Conservation (phyloP, 2,113 vertebrate genomes). For the Oreochromis spilurus region DNA sequence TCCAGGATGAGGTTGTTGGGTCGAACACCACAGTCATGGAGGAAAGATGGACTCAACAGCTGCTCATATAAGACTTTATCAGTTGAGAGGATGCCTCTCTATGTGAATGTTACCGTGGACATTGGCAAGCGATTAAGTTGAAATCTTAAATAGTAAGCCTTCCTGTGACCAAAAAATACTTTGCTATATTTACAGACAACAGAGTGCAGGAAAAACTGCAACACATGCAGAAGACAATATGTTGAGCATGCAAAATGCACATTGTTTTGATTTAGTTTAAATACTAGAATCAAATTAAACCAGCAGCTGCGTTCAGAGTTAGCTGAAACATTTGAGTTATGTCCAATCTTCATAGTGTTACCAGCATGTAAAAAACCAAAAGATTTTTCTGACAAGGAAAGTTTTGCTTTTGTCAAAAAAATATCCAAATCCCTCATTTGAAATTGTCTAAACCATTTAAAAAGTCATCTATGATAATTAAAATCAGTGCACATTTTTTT, state of each 20-base stretch:
- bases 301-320: not conserved
- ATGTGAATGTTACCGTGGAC: slow-evolving; percentile 88
- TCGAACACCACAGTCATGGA: slow-evolving; percentile 79
- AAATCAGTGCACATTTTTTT: not conserved
- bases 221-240: not conserved
- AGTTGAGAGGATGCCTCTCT: slow-evolving; percentile 78
- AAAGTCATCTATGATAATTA: not conserved
- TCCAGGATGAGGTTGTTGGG: slow-evolving; percentile 85
- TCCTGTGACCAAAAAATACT: slow-evolving; percentile 12
- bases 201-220: not conserved
- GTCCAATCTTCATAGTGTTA: not conserved
- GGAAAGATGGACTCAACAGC: slow-evolving; percentile 84
- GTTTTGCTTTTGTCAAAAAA: not conserved
- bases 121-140: slow-evolving; percentile 69
- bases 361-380: not conserved
- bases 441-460: not conserved
- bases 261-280: not conserved
- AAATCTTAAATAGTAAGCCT: slow-evolving; percentile 2
- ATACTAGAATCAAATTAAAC: not conserved
- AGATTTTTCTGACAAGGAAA: not conserved
- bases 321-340: not conserved
- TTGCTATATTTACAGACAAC: not conserved
- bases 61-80: slow-evolving; percentile 84
- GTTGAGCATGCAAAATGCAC: slow-evolving; percentile 13
- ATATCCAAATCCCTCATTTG: not conserved